Conservation (phyloP, 2,888 invertebrate genomes). For the Alcis repandata region DNA sequence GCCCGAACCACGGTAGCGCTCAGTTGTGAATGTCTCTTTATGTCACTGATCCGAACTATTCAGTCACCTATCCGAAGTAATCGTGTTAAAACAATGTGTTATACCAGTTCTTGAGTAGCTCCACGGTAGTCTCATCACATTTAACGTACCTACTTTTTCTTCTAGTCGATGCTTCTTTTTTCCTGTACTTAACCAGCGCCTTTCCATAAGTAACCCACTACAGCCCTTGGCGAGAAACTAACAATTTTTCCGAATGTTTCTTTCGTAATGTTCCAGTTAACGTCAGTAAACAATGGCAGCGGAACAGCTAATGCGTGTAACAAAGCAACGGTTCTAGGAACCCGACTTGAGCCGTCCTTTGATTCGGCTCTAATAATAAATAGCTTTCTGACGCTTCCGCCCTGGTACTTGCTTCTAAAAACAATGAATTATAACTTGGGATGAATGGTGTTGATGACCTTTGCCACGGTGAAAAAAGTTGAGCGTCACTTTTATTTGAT, state of each 20-base stretch:
- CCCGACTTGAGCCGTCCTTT: slow-evolving; percentile 59
- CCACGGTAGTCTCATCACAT: too few species aligned
- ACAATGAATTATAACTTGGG: slow-evolving; percentile 25
- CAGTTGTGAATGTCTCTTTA: too few species aligned
- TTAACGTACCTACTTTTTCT: too few species aligned
- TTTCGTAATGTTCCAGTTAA: slow-evolving; percentile 25
- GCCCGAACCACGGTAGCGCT: too few species aligned
- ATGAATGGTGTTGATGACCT: slow-evolving; percentile 7
- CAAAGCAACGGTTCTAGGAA: slow-evolving; percentile 58
- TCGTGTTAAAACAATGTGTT: too few species aligned
- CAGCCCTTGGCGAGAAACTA: slow-evolving; percentile 18
- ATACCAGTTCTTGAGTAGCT: too few species aligned
- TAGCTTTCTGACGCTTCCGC: slow-evolving; percentile 66
- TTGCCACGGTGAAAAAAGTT: slow-evolving; percentile 4
- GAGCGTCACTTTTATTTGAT: background rate
- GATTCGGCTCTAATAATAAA: slow-evolving; percentile 71
- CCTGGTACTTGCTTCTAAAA: slow-evolving; percentile 54
- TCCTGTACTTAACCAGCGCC: background rate
- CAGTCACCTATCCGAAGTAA: too few species aligned
- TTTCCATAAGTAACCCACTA: background rate
- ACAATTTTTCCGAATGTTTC: slow-evolving; percentile 24
- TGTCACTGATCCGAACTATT: too few species aligned
- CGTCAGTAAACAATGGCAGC: slow-evolving; percentile 32
- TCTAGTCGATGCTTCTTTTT: too few species aligned
- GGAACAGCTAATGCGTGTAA: slow-evolving; percentile 45